Percentiles rank a stretch among this genome's conserved stretches.
phyloP scores from a whole-genome alignment of 2,888 invertebrate species.

The Adelognathus sp. region DNA sequence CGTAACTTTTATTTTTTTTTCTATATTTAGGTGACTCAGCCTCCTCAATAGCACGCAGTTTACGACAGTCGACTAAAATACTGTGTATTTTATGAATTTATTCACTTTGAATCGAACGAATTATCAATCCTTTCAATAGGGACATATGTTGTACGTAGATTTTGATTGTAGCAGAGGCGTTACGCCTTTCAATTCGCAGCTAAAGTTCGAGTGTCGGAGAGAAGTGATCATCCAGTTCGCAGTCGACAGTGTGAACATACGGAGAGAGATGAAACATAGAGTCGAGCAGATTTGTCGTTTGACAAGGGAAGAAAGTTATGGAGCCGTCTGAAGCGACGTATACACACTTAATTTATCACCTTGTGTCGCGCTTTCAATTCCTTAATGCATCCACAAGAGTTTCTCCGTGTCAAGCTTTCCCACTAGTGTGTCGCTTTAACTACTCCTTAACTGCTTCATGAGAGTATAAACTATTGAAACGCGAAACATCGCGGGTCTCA shows the following conservation, averaged over 20 bases:
- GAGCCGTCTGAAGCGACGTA: neutral
- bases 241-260: no score
- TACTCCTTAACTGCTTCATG: constrained; percentile 65
- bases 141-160: no score
- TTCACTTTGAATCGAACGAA: no score
- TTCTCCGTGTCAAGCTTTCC: constrained; percentile 52
- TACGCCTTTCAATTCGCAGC: neutral
- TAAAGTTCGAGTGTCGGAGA: neutral
- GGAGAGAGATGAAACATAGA: neutral
- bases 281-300: neutral
- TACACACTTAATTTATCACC: neutral
- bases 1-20: no score
- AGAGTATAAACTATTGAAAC: constrained; percentile 51
- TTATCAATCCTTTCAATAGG: no score
- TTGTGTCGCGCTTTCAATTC: constrained; percentile 28
- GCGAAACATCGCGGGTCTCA: neutral
- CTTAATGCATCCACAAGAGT: constrained; percentile 50
- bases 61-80: no score
- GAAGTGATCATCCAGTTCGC: neutral
- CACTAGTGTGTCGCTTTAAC: constrained; percentile 54
- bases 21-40: no score
- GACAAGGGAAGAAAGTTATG: neutral
- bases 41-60: no score
- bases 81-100: no score
- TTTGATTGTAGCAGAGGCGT: no score